phyloP scores from a whole-genome alignment of 2,888 invertebrate genomes.

The Lasioglossum pauxillum region DNA sequence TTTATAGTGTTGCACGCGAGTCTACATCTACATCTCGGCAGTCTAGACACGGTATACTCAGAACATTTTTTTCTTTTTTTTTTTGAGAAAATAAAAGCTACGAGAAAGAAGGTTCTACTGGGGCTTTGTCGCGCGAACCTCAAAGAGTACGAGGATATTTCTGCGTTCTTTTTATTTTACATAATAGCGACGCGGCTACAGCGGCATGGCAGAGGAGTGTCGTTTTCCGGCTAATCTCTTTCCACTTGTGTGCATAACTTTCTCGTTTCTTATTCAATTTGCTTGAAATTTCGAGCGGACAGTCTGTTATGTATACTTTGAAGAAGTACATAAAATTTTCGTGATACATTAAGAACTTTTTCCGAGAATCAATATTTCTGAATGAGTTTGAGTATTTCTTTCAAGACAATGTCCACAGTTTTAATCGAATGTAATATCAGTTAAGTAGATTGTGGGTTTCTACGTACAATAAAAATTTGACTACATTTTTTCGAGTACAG shows the following conservation, averaged over 20 bases:
- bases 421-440: no score
- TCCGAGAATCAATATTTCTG: no score
- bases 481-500: no score
- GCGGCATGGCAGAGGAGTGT: neutral
- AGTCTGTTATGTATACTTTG: neutral
- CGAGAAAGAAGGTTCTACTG: neutral
- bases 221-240: neutral
- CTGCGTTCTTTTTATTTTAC: neutral
- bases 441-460: no score
- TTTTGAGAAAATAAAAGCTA: neutral
- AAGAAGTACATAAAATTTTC: neutral
- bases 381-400: no score
- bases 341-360: neutral
- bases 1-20: no score
- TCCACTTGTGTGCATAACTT: neutral
- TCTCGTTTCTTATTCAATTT: neutral
- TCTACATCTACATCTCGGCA: neutral
- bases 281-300: neutral
- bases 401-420: no score
- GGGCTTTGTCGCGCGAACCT: neutral
- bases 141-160: neutral
- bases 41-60: neutral
- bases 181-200: neutral
- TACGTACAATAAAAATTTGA: no score
- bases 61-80: neutral